Evolutionary conservation across 2,797 vertebrate species (phyloP).

Genomic region (Luscinia megarhynchos): DNA sequence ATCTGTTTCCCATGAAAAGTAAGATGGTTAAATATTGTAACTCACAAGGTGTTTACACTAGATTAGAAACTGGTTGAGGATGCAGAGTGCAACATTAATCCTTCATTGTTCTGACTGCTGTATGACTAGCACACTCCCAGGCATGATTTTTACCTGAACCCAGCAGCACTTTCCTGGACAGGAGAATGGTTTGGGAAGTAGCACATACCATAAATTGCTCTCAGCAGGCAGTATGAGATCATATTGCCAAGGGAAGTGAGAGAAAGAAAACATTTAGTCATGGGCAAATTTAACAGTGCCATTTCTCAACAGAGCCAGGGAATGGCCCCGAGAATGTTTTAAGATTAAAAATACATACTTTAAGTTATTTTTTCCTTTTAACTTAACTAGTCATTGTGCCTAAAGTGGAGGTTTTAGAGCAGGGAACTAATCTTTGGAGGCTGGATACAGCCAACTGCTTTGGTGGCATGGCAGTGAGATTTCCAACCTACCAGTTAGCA

Average conservation of each 20-base stretch:
- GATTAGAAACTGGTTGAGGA: neutral
- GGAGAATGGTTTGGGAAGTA: neutral
- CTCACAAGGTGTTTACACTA: neutral
- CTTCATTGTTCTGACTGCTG: neutral
- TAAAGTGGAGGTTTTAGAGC: neutral
- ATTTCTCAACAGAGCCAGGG: neutral
- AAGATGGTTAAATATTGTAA: too few relatives aligned
- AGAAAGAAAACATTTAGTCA: neutral
- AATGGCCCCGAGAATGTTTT: neutral
- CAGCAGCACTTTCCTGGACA: neutral
- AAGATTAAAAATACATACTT: neutral
- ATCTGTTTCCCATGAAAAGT: neutral
- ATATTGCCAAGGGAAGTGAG: neutral
- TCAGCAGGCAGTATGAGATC: neutral
- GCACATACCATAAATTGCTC: neutral
- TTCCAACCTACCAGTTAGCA: neutral
- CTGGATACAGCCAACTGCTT: neutral
- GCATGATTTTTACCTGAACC: neutral
- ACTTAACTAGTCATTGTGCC: neutral
- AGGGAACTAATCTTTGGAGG: neutral
- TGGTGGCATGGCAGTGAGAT: rapidly evolving
- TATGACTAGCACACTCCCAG: neutral
- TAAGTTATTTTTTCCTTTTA: neutral
- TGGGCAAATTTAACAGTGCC: neutral
- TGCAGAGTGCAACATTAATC: neutral